A percentile compares a stretch with the other conserved stretches of the same genome.
Conservation (phyloP, 2,888 invertebrate genomes). For the Epistrophe eligans region DNA sequence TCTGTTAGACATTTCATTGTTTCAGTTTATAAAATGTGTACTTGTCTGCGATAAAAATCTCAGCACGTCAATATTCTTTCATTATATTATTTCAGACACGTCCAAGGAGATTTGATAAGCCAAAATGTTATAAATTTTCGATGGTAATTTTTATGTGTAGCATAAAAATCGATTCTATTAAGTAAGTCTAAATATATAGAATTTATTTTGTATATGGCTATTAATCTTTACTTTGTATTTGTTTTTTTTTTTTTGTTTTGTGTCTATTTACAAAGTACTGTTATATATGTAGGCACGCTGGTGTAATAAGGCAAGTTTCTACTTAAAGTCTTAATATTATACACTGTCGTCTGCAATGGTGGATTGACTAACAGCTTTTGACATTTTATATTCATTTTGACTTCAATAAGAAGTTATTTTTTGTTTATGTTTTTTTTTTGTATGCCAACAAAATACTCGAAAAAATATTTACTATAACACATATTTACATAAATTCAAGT, state of each 20-base stretch:
- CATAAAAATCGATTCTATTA: neutral
- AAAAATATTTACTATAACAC: neutral
- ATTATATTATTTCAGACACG: neutral
- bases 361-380: neutral
- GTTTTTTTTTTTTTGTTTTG: neutral
- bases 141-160: neutral
- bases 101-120: neutral
- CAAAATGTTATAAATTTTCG: neutral
- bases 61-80: neutral
- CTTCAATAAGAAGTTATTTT: neutral
- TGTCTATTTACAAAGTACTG: neutral
- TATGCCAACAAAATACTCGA: neutral
- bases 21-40: neutral
- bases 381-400: neutral
- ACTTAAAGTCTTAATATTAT: neutral
- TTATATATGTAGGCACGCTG: neutral
- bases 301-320: neutral
- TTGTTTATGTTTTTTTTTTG: neutral
- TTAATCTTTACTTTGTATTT: neutral
- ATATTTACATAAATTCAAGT: too few species aligned
- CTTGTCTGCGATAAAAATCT: neutral
- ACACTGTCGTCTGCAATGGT: neutral
- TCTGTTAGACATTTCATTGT: neutral
- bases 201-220: neutral
- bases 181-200: neutral